Conservation (phyloP, 2,888 invertebrate species). For the Tinea trinotella region DNA sequence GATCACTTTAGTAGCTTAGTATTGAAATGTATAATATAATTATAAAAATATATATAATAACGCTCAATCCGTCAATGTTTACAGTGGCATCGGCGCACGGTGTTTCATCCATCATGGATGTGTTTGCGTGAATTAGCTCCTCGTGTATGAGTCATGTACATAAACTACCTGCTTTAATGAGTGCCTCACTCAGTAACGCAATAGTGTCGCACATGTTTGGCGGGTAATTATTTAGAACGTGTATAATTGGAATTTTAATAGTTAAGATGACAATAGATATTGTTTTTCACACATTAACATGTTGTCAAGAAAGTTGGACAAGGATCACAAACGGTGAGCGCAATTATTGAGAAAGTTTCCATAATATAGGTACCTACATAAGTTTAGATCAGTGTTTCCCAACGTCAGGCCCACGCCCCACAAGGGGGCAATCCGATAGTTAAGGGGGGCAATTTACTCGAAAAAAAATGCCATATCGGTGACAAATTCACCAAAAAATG, state of each 20-base stretch:
- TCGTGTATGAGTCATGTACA: neutral
- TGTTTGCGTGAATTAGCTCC: slow-evolving; percentile 9
- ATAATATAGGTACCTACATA: neutral
- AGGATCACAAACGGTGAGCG: neutral
- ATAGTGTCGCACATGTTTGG: neutral
- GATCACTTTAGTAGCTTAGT: no score
- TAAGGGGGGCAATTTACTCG: no score
- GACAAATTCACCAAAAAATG: neutral
- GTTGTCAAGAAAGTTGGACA: neutral
- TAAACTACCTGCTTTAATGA: slow-evolving; percentile 10
- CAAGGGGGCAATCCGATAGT: no score
- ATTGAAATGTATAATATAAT: no score
- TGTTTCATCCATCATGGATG: slow-evolving; percentile 10
- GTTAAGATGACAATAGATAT: neutral
- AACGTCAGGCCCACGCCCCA: no score
- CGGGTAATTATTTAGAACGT: neutral
- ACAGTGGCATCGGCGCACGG: neutral
- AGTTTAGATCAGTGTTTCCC: neutral
- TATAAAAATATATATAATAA: no score
- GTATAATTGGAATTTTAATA: neutral
- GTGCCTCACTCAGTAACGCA: neutral
- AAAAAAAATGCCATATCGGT: no score
- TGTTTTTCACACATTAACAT: neutral
- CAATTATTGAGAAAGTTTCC: slow-evolving; percentile 2
- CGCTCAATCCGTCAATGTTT: neutral